Conservation (phyloP, 2,797 vertebrate genomes). For the Rhinatrema bivittatum region DNA sequence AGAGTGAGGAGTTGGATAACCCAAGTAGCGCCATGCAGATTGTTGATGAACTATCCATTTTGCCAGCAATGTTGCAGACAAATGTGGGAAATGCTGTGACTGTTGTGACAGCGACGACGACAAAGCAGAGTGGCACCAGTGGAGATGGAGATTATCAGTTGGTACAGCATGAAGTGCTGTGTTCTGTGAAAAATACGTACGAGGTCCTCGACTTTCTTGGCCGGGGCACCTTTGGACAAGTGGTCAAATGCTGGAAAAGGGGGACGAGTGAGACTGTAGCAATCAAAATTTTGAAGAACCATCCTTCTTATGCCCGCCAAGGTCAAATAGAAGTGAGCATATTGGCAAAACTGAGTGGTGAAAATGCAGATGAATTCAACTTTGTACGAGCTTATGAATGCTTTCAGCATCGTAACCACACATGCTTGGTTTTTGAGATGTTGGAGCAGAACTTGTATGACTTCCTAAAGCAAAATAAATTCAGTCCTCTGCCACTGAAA, state of each 20-base stretch:
- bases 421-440: slow-evolving; percentile 98
- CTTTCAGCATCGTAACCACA: slow-evolving; percentile 97
- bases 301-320: slow-evolving; percentile 93
- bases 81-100: slow-evolving; percentile 77
- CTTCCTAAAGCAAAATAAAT: slow-evolving; percentile 98
- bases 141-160: slow-evolving; percentile 95
- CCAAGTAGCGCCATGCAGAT: slow-evolving; percentile 91
- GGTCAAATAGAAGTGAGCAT: slow-evolving; percentile 98
- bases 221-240: slow-evolving; percentile 94
- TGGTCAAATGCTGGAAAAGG: slow-evolving; percentile 98
- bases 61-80: slow-evolving; percentile 96
- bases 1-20: slow-evolving; percentile 90
- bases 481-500: slow-evolving; percentile 94
- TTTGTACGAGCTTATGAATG: slow-evolving; percentile 95
- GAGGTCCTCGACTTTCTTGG: slow-evolving; percentile 98
- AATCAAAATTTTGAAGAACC: slow-evolving; percentile 96
- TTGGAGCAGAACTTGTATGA: slow-evolving; percentile 97
- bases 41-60: slow-evolving; percentile 90
- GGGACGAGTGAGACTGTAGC: slow-evolving; percentile 93
- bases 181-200: slow-evolving; percentile 95
- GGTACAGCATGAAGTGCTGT: slow-evolving; percentile 93
- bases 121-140: slow-evolving; percentile 68
- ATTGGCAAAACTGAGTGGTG: slow-evolving; percentile 87
- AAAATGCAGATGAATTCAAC: slow-evolving; percentile 95
- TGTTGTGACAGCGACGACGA: slow-evolving; percentile 56